Evolutionary conservation across 1,140 invertebrate species (phyloP).

Genomic region (Penaeus vannamei): DNA sequence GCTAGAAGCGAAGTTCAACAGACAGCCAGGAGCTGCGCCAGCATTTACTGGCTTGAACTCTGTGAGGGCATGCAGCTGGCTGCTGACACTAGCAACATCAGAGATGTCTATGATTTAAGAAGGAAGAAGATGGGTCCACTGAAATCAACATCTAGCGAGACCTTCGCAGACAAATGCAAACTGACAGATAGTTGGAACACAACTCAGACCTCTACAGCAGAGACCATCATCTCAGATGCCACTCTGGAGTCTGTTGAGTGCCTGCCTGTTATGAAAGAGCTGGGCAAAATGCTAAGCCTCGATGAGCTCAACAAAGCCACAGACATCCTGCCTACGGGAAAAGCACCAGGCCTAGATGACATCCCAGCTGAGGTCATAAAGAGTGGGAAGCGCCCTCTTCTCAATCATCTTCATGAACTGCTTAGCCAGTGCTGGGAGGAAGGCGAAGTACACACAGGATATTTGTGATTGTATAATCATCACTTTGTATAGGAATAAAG

Average conservation of each 20-base stretch:
- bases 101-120: background rate
- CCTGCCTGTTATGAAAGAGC: too few species aligned
- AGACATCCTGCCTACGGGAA: background rate
- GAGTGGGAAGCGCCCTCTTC: too few species aligned
- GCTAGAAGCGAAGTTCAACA: constrained; percentile 10
- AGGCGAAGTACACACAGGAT: background rate
- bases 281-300: too few species aligned
- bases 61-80: background rate
- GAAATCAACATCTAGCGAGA: background rate
- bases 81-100: background rate
- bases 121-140: background rate
- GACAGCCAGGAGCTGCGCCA: background rate
- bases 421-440: background rate
- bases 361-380: background rate
- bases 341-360: too few species aligned
- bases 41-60: background rate
- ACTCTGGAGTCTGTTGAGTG: too few species aligned
- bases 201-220: background rate
- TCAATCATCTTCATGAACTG: background rate
- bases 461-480: background rate
- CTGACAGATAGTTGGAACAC: constrained; percentile 5
- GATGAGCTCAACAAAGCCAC: background rate
- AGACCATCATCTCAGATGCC: background rate
- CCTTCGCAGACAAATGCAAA: background rate
- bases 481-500: constrained; percentile 13